Percentiles rank a stretch among this genome's conserved stretches.
phyloP scores from a whole-genome alignment of 2,888 invertebrate genomes.

The Julus scanicus region DNA sequence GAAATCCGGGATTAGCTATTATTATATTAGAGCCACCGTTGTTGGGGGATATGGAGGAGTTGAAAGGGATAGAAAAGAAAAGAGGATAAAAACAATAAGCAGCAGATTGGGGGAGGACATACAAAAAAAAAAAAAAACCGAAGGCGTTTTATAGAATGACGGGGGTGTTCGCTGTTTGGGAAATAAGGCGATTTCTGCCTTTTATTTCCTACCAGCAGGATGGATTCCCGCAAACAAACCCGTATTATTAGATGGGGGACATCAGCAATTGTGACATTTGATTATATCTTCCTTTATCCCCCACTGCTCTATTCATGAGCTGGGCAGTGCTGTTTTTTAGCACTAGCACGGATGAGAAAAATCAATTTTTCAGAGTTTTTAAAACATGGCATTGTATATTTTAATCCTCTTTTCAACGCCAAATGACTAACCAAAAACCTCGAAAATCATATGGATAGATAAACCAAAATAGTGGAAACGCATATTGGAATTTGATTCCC shows the following conservation, averaged over 20 bases:
- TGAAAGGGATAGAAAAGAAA: not conserved
- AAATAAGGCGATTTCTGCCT: conserved; percentile 12
- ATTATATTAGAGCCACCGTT: not conserved
- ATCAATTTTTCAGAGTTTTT: conserved; percentile 6
- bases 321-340: not conserved
- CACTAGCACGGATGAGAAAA: not conserved
- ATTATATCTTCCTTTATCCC: conserved; percentile 31
- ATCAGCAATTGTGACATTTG: conserved; percentile 4
- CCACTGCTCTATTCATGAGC: conserved; percentile 31
- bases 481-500: too few relatives aligned
- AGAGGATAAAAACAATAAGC: not conserved
- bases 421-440: not conserved
- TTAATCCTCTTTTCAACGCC: not conserved
- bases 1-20: conserved; percentile 39
- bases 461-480: too few relatives aligned
- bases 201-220: conserved; percentile 27
- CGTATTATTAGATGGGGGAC: conserved; percentile 7
- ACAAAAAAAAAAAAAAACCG: not conserved
- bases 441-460: not conserved
- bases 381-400: not conserved
- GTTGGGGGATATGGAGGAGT: not conserved
- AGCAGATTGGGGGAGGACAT: not conserved
- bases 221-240: not conserved
- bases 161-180: conserved; percentile 22
- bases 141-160: conserved; percentile 9